Percentiles rank a stretch among this genome's conserved stretches.
Conservation (phyloP, 2,113 vertebrate genomes). For the Scalopus aquaticus region DNA sequence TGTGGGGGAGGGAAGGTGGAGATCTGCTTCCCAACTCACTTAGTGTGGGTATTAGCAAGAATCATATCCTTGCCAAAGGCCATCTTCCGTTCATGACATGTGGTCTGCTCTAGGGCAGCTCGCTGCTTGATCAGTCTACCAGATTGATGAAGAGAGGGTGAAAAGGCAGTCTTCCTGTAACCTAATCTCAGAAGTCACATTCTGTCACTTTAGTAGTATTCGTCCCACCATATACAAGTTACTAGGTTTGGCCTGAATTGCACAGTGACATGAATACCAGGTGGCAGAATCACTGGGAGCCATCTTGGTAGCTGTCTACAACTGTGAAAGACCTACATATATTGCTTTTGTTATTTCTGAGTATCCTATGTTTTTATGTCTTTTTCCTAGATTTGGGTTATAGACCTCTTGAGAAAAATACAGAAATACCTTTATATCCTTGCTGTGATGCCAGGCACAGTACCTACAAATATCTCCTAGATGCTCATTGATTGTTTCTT, state of each 20-base stretch:
- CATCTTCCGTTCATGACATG: not conserved
- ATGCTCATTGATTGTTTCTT: not conserved
- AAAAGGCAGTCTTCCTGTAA: not conserved
- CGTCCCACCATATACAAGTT: not conserved
- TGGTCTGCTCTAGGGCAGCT: not conserved
- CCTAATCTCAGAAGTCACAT: not conserved
- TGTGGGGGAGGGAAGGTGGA: no score
- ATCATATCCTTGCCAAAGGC: not conserved
- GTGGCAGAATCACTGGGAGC: not conserved
- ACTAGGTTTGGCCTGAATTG: not conserved
- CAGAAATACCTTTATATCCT: not conserved
- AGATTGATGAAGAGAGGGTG: not conserved
- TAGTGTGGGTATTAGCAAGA: not conserved
- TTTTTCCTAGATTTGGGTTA: not conserved
- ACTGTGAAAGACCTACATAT: not conserved
- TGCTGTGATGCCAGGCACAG: not conserved
- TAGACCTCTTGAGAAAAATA: not conserved
- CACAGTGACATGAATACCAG: not conserved
- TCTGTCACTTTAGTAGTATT: not conserved
- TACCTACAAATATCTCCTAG: not conserved
- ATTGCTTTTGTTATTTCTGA: not conserved
- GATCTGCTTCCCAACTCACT: not conserved
- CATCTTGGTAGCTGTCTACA: not conserved
- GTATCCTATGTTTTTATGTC: not conserved
- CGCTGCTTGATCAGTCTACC: not conserved